Percentiles rank a stretch among this genome's conserved stretches.
These are phyloP conservation scores for Pseudorasbora parva DNA, from an alignment of 2,113 vertebrate genomes.

Conservation along the genomic window DNA sequence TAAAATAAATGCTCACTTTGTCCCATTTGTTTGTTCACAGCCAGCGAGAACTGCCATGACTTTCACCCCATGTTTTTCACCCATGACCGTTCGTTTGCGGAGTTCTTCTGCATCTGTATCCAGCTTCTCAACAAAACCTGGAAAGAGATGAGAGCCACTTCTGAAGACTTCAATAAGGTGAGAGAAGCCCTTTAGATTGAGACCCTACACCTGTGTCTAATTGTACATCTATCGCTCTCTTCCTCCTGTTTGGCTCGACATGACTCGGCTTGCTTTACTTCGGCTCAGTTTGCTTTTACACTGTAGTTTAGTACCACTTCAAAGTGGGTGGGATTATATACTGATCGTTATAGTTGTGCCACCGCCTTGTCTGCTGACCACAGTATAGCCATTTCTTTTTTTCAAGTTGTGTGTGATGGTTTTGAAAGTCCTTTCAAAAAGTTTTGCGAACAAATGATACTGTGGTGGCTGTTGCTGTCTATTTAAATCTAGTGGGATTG, in stretches of 20 bases:
- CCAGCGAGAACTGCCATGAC: constrained; percentile 98
- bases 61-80: constrained; percentile 99
- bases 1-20: constrained; percentile 20
- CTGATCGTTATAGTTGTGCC: too few species aligned
- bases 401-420: too few species aligned
- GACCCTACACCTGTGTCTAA: neutral
- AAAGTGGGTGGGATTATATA: too few species aligned
- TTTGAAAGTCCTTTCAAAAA: too few species aligned
- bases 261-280: too few species aligned
- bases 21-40: constrained; percentile 73
- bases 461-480: too few species aligned
- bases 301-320: too few species aligned
- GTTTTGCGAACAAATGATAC: too few species aligned
- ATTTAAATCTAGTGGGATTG: too few species aligned
- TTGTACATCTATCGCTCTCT: neutral
- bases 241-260: neutral
- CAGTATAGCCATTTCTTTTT: too few species aligned
- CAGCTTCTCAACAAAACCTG: constrained; percentile 99
- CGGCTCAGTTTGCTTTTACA: too few species aligned
- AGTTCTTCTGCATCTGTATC: constrained; percentile 99
- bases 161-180: constrained; percentile 99
- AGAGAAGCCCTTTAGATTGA: neutral
- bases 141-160: constrained; percentile 99
- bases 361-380: too few species aligned
- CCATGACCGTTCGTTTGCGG: constrained; percentile 93